These are phyloP conservation scores for Hypselothyrea guttata DNA, from an alignment of 2,888 invertebrate species.

Conservation along the genomic window DNA sequence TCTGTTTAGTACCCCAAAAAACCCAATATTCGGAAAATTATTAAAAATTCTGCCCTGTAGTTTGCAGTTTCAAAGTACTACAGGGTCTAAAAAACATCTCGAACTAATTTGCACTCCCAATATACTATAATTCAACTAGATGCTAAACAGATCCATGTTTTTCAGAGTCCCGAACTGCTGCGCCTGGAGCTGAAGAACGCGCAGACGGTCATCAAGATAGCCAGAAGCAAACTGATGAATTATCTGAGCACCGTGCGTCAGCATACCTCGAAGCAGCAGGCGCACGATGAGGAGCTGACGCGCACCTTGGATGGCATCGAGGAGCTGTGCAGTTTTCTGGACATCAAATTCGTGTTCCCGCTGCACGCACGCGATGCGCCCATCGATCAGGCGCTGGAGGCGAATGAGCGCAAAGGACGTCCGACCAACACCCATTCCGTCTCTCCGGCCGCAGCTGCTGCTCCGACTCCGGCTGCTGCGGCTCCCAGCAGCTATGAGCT, in stretches of 20 bases:
- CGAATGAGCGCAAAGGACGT: slow-evolving; percentile 79
- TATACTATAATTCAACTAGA: too few species aligned
- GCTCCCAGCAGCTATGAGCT: slow-evolving; percentile 66
- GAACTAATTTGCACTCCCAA: too few species aligned
- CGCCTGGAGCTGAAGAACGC: slow-evolving; percentile 82
- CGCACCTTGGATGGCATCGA: slow-evolving; percentile 83
- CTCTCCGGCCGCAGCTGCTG: neutral
- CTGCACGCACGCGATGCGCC: slow-evolving; percentile 65
- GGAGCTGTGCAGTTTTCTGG: slow-evolving; percentile 81
- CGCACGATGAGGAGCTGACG: slow-evolving; percentile 70
- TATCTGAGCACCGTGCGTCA: slow-evolving; percentile 82
- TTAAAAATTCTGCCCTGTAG: too few species aligned
- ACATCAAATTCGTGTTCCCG: slow-evolving; percentile 79
- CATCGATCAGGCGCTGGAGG: slow-evolving; percentile 82
- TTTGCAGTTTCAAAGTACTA: too few species aligned
- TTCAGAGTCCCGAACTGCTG: slow-evolving; percentile 82
- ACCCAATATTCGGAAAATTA: too few species aligned
- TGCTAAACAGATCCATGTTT: neutral
- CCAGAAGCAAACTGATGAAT: slow-evolving; percentile 81
- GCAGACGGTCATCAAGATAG: slow-evolving; percentile 82
- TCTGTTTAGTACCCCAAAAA: too few species aligned
- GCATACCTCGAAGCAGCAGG: slow-evolving; percentile 67
- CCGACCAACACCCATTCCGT: slow-evolving; percentile 29
- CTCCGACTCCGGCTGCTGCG: neutral
- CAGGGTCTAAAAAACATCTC: too few species aligned